Evolutionary conservation across 2,797 vertebrate genomes (phyloP).

Genomic region (Artibeus lituratus): DNA sequence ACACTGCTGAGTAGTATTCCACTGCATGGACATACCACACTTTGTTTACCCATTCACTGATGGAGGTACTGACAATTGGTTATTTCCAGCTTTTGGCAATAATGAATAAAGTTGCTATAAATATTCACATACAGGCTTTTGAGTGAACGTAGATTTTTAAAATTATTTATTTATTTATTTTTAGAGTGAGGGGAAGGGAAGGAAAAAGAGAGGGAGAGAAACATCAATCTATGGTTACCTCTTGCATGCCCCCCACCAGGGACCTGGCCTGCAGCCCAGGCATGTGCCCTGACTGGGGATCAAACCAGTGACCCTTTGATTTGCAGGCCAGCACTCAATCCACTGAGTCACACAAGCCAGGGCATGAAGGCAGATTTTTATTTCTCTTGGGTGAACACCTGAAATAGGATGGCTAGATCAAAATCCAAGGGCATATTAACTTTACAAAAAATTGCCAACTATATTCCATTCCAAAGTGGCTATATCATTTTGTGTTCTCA

Average conservation of each 20-base stretch:
- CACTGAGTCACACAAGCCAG: too few species aligned
- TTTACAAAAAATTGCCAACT: background rate
- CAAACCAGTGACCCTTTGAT: too few species aligned
- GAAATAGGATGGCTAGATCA: background rate
- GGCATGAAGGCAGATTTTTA: background rate
- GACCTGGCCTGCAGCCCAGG: too few species aligned
- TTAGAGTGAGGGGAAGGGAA: too few species aligned
- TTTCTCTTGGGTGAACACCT: background rate
- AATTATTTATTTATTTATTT: too few species aligned
- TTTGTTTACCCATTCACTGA: background rate
- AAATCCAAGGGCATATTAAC: background rate
- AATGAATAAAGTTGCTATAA: background rate
- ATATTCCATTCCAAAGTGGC: background rate
- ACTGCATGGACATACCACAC: background rate
- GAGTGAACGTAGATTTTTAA: background rate
- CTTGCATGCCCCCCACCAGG: accelerated
- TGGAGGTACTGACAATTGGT: background rate
- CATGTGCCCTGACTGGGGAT: too few species aligned
- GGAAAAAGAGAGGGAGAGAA: too few species aligned
- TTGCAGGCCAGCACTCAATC: too few species aligned
- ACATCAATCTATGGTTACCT: too few species aligned
- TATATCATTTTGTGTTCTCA: background rate
- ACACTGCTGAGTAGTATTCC: background rate
- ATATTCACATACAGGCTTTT: background rate
- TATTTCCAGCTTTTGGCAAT: background rate